Percentiles rank a stretch among this genome's conserved stretches.
Conservation (phyloP, 2,888 invertebrate genomes). For the Bellardia pandia region DNA sequence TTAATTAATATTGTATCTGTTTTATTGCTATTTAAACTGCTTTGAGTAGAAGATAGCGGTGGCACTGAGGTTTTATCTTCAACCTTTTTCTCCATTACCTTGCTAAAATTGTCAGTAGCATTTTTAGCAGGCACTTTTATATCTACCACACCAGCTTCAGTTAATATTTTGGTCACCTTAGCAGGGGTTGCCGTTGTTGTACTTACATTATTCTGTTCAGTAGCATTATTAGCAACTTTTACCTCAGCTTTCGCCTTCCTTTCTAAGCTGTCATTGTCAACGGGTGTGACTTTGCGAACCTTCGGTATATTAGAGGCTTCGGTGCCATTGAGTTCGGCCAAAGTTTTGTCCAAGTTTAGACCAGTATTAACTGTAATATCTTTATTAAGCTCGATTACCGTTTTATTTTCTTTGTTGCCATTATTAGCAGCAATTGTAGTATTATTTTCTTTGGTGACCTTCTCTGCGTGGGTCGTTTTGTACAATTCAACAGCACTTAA, state of each 20-base stretch:
- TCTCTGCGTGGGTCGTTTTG: constrained; percentile 61
- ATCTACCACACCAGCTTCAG: constrained; percentile 33
- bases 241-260: background rate
- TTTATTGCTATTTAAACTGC: background rate
- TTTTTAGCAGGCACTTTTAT: constrained; percentile 37
- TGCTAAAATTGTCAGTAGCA: background rate
- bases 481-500: constrained; percentile 1
- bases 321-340: constrained; percentile 41
- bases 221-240: background rate
- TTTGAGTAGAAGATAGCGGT: background rate
- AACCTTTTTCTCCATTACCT: background rate
- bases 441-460: background rate
- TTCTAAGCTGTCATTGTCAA: constrained; percentile 23
- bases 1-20: background rate
- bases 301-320: constrained; percentile 41
- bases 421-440: background rate
- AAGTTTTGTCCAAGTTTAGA: constrained; percentile 36
- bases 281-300: constrained; percentile 60
- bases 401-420: constrained; percentile 40
- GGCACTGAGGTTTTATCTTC: background rate
- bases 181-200: constrained; percentile 5
- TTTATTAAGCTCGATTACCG: constrained; percentile 49
- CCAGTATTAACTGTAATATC: constrained; percentile 56
- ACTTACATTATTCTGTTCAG: background rate
- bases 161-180: constrained; percentile 2